Base-by-base conservation (phyloP, 2,888 invertebrate species). In the Diploptera punctata region DNA sequence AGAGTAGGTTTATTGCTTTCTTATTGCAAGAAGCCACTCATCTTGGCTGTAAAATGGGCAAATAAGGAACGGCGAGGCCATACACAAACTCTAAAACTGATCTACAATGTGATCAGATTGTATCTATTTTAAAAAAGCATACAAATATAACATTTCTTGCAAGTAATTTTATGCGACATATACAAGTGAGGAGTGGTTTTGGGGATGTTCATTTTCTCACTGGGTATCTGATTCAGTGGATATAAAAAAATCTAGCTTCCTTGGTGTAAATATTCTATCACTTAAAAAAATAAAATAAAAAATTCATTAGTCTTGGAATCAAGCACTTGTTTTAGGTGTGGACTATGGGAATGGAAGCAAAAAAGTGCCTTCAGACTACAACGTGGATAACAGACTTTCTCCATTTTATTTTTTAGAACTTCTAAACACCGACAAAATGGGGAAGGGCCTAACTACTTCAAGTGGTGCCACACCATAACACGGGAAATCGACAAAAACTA, bases 1-100 rank as follows among this genome's bases (percentile, higher is more conserved):
- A 83, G 83, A 83, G 81, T 83, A 84, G 84, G 84, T 68, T 85
- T 85, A 85, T 85, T 85, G 85, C 85, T 85, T 81, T 83, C 81
- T 84, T 85, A 85, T 85, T 85, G 84, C 85, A 82, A 83, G 83
- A 84, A 84, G 84, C 84, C 85, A 78, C 78, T 74, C 68, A 70
- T 73, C 76, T 76, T 76, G 74, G 73, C 68, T 76, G 67, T 73
- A 74, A 75, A 72, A 52, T 76, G 76, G 74, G 75, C 68, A 72
- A 72, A 72, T 67, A 71, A 67, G 61, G 33, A 61, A 71, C 43
- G 38, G 44, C n/a, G 54, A 69, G 68, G 68, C 57, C 68, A 26
- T 54, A 54, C 54, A 54, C 31, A 57, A 44, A 38, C 10, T 60
- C 13, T 44, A 19, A 24, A 33, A 54, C 54, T 54, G 54, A 54